Evolutionary conservation across 1,140 invertebrate species (phyloP).

Genomic region (Lepeophtheirus salmonis): DNA sequence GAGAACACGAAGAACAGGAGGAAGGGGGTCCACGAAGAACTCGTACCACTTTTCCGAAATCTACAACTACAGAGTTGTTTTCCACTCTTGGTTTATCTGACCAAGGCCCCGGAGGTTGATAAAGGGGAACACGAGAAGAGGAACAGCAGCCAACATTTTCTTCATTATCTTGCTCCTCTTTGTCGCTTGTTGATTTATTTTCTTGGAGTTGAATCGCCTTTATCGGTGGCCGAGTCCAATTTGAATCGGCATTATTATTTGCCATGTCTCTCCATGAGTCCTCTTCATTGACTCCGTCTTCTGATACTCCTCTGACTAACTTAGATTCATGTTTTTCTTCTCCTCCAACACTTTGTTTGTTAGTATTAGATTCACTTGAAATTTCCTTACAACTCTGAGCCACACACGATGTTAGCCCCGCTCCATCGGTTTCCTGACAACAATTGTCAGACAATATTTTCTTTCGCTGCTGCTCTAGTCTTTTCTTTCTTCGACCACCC

Average conservation of each 20-base stretch:
- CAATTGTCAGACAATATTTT: too few species aligned
- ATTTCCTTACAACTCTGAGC: too few species aligned
- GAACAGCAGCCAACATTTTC: background rate
- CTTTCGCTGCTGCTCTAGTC: too few species aligned
- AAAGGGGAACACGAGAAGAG: background rate
- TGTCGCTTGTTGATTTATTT: too few species aligned
- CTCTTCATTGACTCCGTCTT: background rate
- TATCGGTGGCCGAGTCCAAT: background rate
- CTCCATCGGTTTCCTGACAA: too few species aligned
- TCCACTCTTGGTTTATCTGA: background rate
- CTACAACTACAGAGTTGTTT: background rate
- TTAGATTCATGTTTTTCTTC: too few species aligned
- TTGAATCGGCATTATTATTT: background rate
- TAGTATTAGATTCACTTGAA: too few species aligned
- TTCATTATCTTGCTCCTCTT: too few species aligned
- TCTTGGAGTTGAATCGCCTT: constrained; percentile 5
- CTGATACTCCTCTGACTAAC: too few species aligned
- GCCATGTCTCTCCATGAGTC: background rate
- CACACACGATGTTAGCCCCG: too few species aligned
- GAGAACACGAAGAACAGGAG: background rate
- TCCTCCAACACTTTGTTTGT: too few species aligned
- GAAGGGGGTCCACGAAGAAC: background rate
- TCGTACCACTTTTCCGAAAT: constrained; percentile 7
- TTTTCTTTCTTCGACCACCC: too few species aligned
- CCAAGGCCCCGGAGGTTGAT: background rate